Evolutionary conservation across 1,140 invertebrate genomes (phyloP).

Genomic region (Lepidurus couesii): DNA sequence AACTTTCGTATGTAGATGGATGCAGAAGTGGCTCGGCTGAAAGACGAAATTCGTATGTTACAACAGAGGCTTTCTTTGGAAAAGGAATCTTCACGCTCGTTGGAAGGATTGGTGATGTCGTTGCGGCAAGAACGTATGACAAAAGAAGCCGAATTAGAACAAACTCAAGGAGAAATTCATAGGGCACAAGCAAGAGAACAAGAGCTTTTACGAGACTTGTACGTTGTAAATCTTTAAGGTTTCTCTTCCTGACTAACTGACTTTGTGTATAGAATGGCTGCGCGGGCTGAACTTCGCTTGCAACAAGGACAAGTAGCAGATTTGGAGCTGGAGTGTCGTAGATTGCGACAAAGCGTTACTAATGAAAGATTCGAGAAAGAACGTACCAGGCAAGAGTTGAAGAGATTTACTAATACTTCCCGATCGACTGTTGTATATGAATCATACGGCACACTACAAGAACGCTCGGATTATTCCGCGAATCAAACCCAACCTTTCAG

Average conservation of each 20-base stretch:
- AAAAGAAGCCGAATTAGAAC: constrained; percentile 22
- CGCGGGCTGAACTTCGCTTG: not conserved
- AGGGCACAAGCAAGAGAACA: not conserved
- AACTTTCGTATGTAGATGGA: constrained; percentile 26
- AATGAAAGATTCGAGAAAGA: constrained; percentile 3
- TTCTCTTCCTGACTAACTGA: not conserved
- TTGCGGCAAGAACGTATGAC: constrained; percentile 30
- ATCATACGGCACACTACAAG: not conserved
- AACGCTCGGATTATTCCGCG: not conserved
- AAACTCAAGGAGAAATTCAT: constrained; percentile 12
- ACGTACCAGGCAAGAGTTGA: not conserved
- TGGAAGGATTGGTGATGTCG: constrained; percentile 25
- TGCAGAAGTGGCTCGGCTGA: constrained; percentile 20
- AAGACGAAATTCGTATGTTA: constrained; percentile 29
- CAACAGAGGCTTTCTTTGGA: constrained; percentile 28
- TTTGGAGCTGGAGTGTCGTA: not conserved
- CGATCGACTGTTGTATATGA: not conserved
- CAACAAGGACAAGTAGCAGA: constrained; percentile 7
- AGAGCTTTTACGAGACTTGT: not conserved
- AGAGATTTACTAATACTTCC: not conserved
- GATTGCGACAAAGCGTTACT: not conserved
- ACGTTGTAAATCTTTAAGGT: not conserved
- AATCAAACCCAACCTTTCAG: not conserved
- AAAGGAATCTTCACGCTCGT: constrained; percentile 26
- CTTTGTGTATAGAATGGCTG: not conserved